Evolutionary conservation across 2,888 invertebrate species (phyloP), one percentile per base, ranked within the genome.

Genomic region (Dasysyrphus albostriatus): DNA sequence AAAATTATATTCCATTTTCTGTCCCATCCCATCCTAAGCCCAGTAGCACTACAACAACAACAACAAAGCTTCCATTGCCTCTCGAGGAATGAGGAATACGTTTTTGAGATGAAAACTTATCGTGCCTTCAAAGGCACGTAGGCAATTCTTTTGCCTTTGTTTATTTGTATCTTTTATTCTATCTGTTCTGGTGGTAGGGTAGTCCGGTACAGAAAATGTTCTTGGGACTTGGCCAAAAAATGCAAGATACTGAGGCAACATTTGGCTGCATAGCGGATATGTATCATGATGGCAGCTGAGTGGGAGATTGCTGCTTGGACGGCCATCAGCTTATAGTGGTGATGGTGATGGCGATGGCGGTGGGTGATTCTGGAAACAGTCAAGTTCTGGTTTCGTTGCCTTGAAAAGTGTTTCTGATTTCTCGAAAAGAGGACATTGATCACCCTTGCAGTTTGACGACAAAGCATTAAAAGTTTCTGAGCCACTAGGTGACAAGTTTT

Each of bases 71-170:
- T 44, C 19, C 56, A 58, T 69, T 37, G 67, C 65, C 67, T 51
- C 63, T 79, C 80, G 42, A 51, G 51, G 32, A 65, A 59, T 69
- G 75, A 59, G 19, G 59, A 39, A 59, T 59, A 39, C 61, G 56
- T 58, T 77, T 63, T 59, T 8, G 42, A 76, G 76, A 76, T 81
- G 76, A 67, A 69, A 77, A 82, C 69, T 81, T 77, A 81, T 81
- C 81, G 72, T 82, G 44, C 85, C 69, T 82, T 77, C 82, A 85
- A 82, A 82, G 85, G 85, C 85, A 85, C 85, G 85, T 81, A 82
- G 82, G 85, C 73, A 85, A 77, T 85, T 84, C 76, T 37, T 51
- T 56, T 67, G 56, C 54, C 16, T 63, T 56, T 73, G 47, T 58
- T 80, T 73, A 34, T 83, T 83, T 83, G 65, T 79, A 58, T 79